These are phyloP conservation scores for Trididemnum nubilum DNA, from an alignment of 23 tunicate genomes.

Conservation along the genomic window DNA sequence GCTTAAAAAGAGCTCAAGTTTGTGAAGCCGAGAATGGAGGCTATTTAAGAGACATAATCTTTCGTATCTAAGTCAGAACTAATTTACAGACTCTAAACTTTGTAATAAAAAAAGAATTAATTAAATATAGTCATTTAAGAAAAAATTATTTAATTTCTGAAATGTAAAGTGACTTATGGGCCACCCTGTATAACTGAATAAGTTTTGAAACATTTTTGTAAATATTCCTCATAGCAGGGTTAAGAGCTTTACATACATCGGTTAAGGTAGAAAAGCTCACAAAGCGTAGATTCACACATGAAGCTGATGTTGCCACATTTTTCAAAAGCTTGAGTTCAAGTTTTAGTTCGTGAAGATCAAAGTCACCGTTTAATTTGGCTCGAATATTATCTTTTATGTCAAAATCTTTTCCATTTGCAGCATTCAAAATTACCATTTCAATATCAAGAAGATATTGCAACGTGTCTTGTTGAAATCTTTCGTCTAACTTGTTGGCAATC, in stretches of 20 bases:
- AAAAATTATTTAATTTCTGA: no score
- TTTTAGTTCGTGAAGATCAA: no score
- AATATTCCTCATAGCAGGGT: not conserved
- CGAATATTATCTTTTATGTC: not conserved
- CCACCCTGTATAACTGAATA: not conserved
- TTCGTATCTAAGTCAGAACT: no score
- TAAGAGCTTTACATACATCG: conserved; percentile 10
- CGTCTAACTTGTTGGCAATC: conserved; percentile 6
- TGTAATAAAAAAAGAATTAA: no score
- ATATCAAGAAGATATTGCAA: conserved; percentile 10
- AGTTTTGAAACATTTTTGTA: conserved; percentile 9
- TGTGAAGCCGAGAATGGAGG: no score
- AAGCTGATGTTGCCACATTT: conserved; percentile 3
- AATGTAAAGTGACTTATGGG: no score
- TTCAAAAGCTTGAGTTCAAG: conserved; percentile 8
- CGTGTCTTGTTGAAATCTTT: conserved; percentile 25
- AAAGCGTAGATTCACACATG: not conserved
- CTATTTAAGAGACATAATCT: no score
- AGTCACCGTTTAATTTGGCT: not conserved
- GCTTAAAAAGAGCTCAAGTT: no score
- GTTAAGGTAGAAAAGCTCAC: not conserved
- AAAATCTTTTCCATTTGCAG: conserved; percentile 7
- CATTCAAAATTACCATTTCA: not conserved
- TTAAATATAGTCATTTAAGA: no score
- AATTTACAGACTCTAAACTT: no score